phyloP scores from a whole-genome alignment of 2,797 vertebrate species.

The Anguilla anguilla region DNA sequence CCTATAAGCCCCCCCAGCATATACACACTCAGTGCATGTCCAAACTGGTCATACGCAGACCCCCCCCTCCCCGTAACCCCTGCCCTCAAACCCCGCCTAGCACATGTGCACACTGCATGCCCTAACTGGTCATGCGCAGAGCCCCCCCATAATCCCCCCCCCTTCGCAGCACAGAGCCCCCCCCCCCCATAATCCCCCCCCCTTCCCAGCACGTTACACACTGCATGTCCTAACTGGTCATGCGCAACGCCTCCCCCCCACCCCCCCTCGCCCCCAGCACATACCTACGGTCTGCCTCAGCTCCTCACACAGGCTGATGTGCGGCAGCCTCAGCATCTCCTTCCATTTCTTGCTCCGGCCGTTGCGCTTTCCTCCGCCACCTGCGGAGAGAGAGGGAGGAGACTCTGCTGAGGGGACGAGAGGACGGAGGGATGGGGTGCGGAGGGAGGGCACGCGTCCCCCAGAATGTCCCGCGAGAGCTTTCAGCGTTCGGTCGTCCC shows the following conservation, averaged over 20 bases:
- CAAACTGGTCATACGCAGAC: neutral
- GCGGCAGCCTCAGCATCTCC: conserved; percentile 87
- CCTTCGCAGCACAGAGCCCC: too few relatives aligned
- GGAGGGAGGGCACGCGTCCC: neutral
- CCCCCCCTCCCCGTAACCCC: neutral
- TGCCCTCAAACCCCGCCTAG: neutral
- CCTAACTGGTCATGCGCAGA: too few relatives aligned
- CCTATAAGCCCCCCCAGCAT: neutral
- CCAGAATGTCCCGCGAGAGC: neutral
- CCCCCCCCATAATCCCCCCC: too few relatives aligned
- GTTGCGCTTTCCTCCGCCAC: conserved; percentile 80
- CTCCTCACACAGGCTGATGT: conserved; percentile 81
- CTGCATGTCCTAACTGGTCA: too few relatives aligned
- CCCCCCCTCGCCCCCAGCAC: neutral
- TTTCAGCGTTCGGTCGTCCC: neutral
- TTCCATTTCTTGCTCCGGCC: conserved; percentile 92
- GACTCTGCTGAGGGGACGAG: conserved; percentile 18
- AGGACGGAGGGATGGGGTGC: conserved; percentile 16
- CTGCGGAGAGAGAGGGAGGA: conserved; percentile 54
- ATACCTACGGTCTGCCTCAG: conserved; percentile 80
- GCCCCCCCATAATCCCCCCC: too few relatives aligned
- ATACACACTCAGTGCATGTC: neutral
- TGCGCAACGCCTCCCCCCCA: too few relatives aligned
- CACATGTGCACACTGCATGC: too few relatives aligned
- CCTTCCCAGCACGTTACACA: neutral